Evolutionary conservation across 1,140 invertebrate genomes (phyloP), one percentile per base, ranked within the genome.

Genomic region (Drosophila erecta): DNA sequence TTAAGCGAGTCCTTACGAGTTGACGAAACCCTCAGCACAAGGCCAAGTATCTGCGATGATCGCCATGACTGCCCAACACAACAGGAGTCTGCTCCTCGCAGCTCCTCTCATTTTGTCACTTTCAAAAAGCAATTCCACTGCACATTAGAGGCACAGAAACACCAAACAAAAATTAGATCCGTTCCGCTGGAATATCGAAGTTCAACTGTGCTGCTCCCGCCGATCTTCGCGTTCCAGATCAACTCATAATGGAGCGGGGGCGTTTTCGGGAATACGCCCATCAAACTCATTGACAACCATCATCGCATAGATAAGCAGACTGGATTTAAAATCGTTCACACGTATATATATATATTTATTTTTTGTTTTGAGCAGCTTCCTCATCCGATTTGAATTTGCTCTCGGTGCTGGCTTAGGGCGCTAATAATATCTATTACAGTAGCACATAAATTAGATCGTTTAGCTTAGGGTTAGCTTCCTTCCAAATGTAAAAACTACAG

Each of bases 371-470:
- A 83, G 79, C 75, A 67, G 65, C 56, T 86, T 57, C 62, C 30
- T 60, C 30, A 47, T 44, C 44, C 50, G 54, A 50, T 50, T 38
- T 47, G 54, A 43, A 53, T 22, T 65, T 43, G 54, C 55, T 50
- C 61, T 37, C 35, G 55, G 55, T 51, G 56, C 40, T 55, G 61
- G 44, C 72, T 76, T 76, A 72, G 59, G 38, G 47, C 66, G 41
- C 59, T 84, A 81, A 83, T 83, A 79, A 75, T 75, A 83, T 83
- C 79, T 79, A 65, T 78, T 74, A 60, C 55, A 64, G 47, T 72
- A 57, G 74, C 57, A 83, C 79, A 74, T 54, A 74, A 58, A 61
- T 69, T 40, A 57, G 54, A 69, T 50, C 20, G 37, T 71, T 71
- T 71, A 50, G 66, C 53, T 72, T 73, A 69, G 24, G 56, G 40